Evolutionary conservation across 1,140 invertebrate genomes (phyloP), one percentile per base, ranked within the genome.

Genomic region (Prorops nasuta): DNA sequence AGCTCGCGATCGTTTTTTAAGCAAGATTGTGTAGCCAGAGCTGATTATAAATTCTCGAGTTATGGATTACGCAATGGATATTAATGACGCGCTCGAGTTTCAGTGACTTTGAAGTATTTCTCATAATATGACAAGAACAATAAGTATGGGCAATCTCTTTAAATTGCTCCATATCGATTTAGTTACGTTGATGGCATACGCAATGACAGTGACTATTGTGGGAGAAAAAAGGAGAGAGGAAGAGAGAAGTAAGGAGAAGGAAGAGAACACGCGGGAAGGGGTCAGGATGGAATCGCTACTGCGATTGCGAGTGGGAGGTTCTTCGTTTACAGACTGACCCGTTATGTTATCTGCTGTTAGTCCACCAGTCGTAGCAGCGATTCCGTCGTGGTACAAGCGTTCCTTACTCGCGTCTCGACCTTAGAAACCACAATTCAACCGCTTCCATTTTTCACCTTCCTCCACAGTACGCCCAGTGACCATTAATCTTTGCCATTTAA

Each of bases 341-440:
- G 68, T 67, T 69, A 72, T 63, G 66, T 69, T 73, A 72, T 73
- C 66, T 64, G 53, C 56, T 66, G 65, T 72, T 70, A 72, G 66
- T 68, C 64, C 66, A 66, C 63, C 69, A 70, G 71, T 73, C 63
- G 68, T 61, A 62, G 56, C 53, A 61, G 55, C 49, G 56, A 61
- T 64, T 50, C 53, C 47, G 54, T 56, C 49, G 60, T 56, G 58
- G 56, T 44, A 39, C 35, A 53, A 37, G 44, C 49, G 38, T 4
- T 28, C 4, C n/a, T 28, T 10, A 10, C 24, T 28, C 24, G 24
- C 10, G 24, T 28, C 24, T 28, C 24, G 24, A n/a, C n/a, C n/a
- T n/a, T n/a, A n/a, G n/a, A n/a, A n/a, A n/a, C n/a, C n/a, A n/a
- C n/a, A n/a, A n/a, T n/a, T n/a, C n/a, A n/a, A n/a, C n/a, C n/a